A percentile compares a stretch with the other conserved stretches of the same genome.
Evolutionary conservation across 2,888 invertebrate genomes (phyloP).

Genomic region (Rhimphoctona megacephalus): DNA sequence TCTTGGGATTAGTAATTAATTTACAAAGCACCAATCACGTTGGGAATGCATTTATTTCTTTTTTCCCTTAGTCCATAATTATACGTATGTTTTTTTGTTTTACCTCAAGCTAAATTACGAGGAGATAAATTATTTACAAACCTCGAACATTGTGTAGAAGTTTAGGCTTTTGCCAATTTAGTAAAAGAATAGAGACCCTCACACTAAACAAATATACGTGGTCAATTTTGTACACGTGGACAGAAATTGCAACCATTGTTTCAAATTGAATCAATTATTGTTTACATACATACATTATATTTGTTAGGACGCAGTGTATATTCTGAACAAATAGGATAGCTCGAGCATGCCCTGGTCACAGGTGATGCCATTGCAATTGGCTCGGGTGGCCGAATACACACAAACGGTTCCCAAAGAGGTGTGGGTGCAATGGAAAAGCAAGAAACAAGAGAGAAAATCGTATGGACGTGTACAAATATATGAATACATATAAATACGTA

Average conservation of each 20-base stretch:
- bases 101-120: background rate
- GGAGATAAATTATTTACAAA: background rate
- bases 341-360: slow-evolving; percentile 41
- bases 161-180: background rate
- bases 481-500: background rate
- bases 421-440: slow-evolving; percentile 42
- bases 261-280: slow-evolving; percentile 12
- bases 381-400: slow-evolving; percentile 34
- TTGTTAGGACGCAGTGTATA: slow-evolving; percentile 9
- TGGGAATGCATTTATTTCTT: background rate
- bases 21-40: background rate
- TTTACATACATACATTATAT: slow-evolving; percentile 1
- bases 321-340: slow-evolving; percentile 46
- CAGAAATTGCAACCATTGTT: background rate
- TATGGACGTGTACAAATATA: background rate
- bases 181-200: background rate
- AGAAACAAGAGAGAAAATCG: slow-evolving; percentile 37
- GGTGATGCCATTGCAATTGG: slow-evolving; percentile 59
- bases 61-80: background rate
- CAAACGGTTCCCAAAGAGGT: background rate
- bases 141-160: background rate
- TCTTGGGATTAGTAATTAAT: background rate
- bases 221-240: background rate
- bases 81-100: too few relatives aligned
- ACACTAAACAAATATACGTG: background rate